Evolutionary conservation across 2,797 vertebrate species (phyloP).

Genomic region (Squalus acanthias): DNA sequence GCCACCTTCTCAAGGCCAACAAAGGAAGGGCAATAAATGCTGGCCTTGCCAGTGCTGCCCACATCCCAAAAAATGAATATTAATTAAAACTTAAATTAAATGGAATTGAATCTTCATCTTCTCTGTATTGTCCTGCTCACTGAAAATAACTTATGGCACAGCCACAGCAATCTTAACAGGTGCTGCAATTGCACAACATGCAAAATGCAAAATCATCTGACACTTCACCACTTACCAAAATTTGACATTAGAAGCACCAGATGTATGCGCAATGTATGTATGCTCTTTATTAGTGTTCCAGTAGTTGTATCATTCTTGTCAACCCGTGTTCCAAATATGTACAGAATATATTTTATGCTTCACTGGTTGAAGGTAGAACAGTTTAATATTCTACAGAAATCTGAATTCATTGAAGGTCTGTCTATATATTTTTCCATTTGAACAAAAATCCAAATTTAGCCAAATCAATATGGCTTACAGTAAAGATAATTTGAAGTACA

Average conservation of each 20-base stretch:
- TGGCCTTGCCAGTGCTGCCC: too few species aligned
- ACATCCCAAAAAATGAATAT: too few species aligned
- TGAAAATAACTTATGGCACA: constrained; percentile 12
- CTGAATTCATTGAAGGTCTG: constrained; percentile 53
- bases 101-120: background rate
- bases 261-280: background rate
- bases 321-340: constrained; percentile 50
- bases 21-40: background rate
- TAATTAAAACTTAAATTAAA: background rate
- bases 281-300: constrained; percentile 31
- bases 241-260: background rate
- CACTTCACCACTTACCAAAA: background rate
- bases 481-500: constrained; percentile 29
- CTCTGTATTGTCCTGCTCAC: background rate
- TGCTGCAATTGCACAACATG: background rate
- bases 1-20: background rate
- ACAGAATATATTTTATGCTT: constrained; percentile 52
- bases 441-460: constrained; percentile 59
- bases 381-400: constrained; percentile 58
- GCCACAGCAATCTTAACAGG: background rate
- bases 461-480: constrained; percentile 50
- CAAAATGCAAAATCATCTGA: background rate
- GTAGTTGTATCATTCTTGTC: constrained; percentile 40
- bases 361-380: constrained; percentile 47
- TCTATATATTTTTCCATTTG: constrained; percentile 53